Base-by-base conservation (phyloP, 2,113 vertebrate species). In the Herpailurus yagouaroundi region DNA sequence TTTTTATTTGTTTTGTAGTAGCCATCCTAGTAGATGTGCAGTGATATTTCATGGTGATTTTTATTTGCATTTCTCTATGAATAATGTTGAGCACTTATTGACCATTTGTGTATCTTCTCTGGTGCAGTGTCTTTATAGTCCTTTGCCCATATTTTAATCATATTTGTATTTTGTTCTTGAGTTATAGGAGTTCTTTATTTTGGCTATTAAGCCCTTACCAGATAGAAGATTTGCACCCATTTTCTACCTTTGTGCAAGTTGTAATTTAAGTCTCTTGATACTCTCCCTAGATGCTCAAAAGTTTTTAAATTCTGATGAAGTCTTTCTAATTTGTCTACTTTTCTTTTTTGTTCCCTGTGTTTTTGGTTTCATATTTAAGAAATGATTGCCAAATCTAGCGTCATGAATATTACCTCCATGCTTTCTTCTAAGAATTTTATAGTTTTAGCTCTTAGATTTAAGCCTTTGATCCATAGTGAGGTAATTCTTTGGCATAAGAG, bases 341-440 rank as follows among this genome's bases (percentile, higher is more conserved):
- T 13, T 64, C 27, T 73, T 73, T 73, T 52, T 25, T 25, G 41
- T 68, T 69, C 15, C 18, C n/a, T 94, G 11, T 82, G 12, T 31
- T 66, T 36, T 76, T 60, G 48, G 33, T 88, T 16, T 66, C 63
- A 73, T 91, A 57, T 68, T 93, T 89, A 94, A 96, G 38, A 92
- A 89, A 80, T 89, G 21, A 85, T 60, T 89, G 31, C 25, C 63
- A 92, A 57, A 41, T 89, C 25, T 29, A 80, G 21, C 21, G 60
- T 48, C 38, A 93, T 68, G 12, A 84, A 36, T 89, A 73, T 74
- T 80, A 60, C 68, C 33, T 45, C 33, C 99, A 19, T 77, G 9
- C 50, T 86, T 81, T 71, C 38, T 93, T 91, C n/a, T 36, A 71
- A 79, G 36, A 73, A 23, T 41, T 73, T 77, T 85, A 60, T 36